phyloP scores from a whole-genome alignment of 2,113 vertebrate genomes.

The Lynx canadensis region DNA sequence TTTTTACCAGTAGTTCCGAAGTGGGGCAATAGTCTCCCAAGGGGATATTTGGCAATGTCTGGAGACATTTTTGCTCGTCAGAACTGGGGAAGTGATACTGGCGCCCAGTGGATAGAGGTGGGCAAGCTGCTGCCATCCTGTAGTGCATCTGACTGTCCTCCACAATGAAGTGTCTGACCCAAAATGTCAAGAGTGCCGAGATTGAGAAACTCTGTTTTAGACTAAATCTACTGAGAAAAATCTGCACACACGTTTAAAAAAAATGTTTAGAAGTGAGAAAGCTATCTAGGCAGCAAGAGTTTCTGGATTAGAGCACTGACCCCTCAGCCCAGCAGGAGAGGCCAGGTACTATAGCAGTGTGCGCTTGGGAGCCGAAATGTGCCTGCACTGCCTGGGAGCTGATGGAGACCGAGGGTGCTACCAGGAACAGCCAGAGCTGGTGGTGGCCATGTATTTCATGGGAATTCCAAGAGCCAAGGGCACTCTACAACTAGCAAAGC shows the following conservation, averaged over 20 bases:
- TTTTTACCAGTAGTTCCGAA: background rate
- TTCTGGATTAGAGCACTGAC: background rate
- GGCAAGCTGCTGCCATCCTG: too few relatives aligned
- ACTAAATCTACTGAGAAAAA: background rate
- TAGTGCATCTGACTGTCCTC: too few relatives aligned
- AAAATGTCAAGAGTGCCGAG: background rate
- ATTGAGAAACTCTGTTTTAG: background rate
- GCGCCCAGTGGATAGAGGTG: background rate
- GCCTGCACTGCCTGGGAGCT: conserved; percentile 86
- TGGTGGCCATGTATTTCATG: conserved; percentile 92
- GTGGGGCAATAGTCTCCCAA: background rate
- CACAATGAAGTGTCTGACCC: background rate
- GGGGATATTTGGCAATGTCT: background rate
- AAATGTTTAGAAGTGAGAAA: background rate
- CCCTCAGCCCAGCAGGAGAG: background rate
- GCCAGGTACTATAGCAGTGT: conserved; percentile 86
- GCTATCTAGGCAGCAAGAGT: background rate
- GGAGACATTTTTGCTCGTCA: background rate
- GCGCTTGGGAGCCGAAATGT: conserved; percentile 90
- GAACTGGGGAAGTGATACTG: too few relatives aligned
- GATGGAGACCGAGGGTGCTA: conserved; percentile 90
- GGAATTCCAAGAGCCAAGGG: conserved; percentile 93
- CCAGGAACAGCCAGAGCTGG: conserved; percentile 90
- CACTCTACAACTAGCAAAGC: conserved; percentile 88
- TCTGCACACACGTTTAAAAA: background rate